phyloP scores from a whole-genome alignment of 2,888 invertebrate genomes.

The Platycnemis pennipes region DNA sequence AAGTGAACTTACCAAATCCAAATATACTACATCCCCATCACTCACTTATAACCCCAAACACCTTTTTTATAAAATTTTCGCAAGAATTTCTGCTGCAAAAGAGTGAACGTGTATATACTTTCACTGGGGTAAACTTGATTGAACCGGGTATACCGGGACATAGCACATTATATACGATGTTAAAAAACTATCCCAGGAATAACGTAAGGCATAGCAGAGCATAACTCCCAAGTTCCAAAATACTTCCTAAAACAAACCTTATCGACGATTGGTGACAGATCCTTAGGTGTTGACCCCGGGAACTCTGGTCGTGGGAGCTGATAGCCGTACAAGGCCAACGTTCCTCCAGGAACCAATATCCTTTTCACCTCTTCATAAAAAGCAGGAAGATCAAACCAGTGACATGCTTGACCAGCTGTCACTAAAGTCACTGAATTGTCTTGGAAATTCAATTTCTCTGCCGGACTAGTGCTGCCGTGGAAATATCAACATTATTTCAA shows the following conservation, averaged over 20 bases:
- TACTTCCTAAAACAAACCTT: slow-evolving; percentile 72
- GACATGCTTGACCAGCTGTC: slow-evolving; percentile 78
- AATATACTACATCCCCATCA: too few species aligned
- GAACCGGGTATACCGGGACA: too few species aligned
- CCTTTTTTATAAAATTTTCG: too few species aligned
- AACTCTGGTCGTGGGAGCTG: slow-evolving; percentile 73
- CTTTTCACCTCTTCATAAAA: slow-evolving; percentile 78
- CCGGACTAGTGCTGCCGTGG: slow-evolving; percentile 75
- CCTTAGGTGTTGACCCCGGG: slow-evolving; percentile 69
- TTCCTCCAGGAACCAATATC: slow-evolving; percentile 78
- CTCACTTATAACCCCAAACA: too few species aligned
- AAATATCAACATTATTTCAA: background rate
- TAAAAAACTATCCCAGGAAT: background rate
- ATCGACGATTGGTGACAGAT: slow-evolving; percentile 73
- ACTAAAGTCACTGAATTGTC: slow-evolving; percentile 77
- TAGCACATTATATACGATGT: background rate
- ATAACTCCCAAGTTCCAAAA: background rate
- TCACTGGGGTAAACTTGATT: too few species aligned
- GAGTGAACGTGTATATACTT: too few species aligned
- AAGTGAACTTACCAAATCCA: too few species aligned
- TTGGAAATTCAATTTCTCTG: slow-evolving; percentile 77
- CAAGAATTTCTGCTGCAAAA: too few species aligned
- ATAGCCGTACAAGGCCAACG: slow-evolving; percentile 77
- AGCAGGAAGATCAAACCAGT: slow-evolving; percentile 78
- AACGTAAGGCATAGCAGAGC: background rate